phyloP scores from a whole-genome alignment of 2,888 invertebrate species.

The Spicauda simplicius region DNA sequence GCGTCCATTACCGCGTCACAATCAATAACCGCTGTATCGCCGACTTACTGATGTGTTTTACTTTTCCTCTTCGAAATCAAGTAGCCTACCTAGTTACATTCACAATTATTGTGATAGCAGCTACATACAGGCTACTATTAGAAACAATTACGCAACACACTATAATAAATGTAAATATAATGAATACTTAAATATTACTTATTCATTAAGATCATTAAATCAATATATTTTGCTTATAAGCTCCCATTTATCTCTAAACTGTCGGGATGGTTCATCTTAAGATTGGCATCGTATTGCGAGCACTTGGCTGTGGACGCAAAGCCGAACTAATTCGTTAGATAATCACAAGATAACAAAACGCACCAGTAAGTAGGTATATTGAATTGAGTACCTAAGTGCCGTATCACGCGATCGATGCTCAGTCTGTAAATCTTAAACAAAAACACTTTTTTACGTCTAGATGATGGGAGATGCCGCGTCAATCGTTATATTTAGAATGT shows the following conservation, averaged over 20 bases:
- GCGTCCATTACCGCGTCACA: conserved; percentile 70
- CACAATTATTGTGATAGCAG: not conserved
- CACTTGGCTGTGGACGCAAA: not conserved
- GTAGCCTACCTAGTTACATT: conserved; percentile 18
- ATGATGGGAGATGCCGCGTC: conserved; percentile 38
- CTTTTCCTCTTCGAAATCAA: conserved; percentile 48
- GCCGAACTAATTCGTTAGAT: conserved; percentile 30
- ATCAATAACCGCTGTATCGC: conserved; percentile 68
- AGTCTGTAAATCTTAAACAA: conserved; percentile 28
- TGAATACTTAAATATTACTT: too few species aligned
- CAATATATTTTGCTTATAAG: not conserved
- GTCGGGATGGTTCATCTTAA: not conserved
- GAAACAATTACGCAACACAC: not conserved
- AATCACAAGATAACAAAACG: conserved; percentile 36
- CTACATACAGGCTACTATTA: not conserved
- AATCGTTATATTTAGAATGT: conserved; percentile 41
- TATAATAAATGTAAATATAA: not conserved
- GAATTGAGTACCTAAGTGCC: conserved; percentile 10
- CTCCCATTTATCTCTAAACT: not conserved
- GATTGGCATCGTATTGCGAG: not conserved
- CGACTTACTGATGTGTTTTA: conserved; percentile 59
- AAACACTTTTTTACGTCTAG: conserved; percentile 36
- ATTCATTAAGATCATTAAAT: not conserved
- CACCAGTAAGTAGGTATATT: not conserved
- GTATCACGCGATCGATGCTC: conserved; percentile 18